Conservation (phyloP, 1,140 invertebrate genomes). For the Lordiphosa stackelbergi region DNA sequence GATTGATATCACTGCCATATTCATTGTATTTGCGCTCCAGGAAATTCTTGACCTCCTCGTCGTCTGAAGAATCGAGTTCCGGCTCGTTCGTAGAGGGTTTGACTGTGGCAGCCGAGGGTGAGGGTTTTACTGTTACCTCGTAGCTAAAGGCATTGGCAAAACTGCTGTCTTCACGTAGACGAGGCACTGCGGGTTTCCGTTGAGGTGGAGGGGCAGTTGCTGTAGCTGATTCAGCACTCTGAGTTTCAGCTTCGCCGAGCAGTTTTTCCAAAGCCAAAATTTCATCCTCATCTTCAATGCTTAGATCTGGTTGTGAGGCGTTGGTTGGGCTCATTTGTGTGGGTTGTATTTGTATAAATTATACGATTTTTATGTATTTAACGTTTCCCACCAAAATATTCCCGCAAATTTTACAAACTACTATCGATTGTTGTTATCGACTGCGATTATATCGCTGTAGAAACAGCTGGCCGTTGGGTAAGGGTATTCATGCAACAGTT, state of each 20-base stretch:
- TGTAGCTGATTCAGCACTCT: slow-evolving; percentile 36
- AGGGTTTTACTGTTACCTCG: slow-evolving; percentile 40
- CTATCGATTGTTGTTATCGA: too few species aligned
- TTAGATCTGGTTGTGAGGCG: slow-evolving; percentile 33
- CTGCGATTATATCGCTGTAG: too few species aligned
- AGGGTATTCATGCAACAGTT: too few species aligned
- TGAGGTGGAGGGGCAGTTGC: slow-evolving; percentile 5
- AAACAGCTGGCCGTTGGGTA: too few species aligned
- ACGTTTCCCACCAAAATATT: background rate
- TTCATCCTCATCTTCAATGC: slow-evolving; percentile 66
- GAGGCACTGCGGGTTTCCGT: slow-evolving; percentile 36
- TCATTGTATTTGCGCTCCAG: slow-evolving; percentile 84
- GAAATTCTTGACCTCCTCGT: slow-evolving; percentile 86
- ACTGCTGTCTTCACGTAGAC: slow-evolving; percentile 59
- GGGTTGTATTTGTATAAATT: background rate
- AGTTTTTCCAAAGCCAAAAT: slow-evolving; percentile 62
- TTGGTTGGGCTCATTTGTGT: slow-evolving; percentile 44
- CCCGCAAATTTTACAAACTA: background rate
- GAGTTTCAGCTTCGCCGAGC: slow-evolving; percentile 45
- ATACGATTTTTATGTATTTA: background rate
- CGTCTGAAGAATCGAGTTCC: slow-evolving; percentile 85
- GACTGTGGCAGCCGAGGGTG: background rate
- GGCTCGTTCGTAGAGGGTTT: slow-evolving; percentile 23
- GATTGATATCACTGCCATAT: slow-evolving; percentile 83
- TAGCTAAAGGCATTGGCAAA: slow-evolving; percentile 65